Percentiles rank a stretch among this genome's conserved stretches.
Evolutionary conservation across 2,888 invertebrate genomes (phyloP).

Genomic region (Tenthredo livida): DNA sequence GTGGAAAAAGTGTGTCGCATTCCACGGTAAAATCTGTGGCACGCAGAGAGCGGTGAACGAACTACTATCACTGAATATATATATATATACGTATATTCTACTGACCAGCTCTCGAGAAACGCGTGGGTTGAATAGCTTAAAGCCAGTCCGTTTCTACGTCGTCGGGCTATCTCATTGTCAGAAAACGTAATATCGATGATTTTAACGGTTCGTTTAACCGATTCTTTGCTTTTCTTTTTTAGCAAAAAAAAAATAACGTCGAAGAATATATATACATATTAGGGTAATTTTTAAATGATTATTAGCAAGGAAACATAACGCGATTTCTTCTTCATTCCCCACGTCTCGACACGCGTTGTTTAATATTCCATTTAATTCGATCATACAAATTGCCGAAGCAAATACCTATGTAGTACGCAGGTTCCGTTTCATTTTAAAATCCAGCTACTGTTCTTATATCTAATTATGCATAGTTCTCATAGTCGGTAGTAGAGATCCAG

Average conservation of each 20-base stretch:
- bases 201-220: neutral
- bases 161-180: neutral
- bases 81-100: neutral
- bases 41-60: conserved; percentile 18
- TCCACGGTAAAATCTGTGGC: conserved; percentile 11
- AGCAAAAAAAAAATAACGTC: neutral
- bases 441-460: neutral
- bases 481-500: neutral
- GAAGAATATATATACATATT: no score
- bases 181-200: neutral
- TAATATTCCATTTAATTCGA: neutral
- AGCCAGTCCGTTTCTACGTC: conserved; percentile 6
- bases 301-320: neutral
- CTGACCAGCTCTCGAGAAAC: neutral
- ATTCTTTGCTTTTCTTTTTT: neutral
- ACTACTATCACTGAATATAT: conserved; percentile 25
- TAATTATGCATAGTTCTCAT: conserved; percentile 7
- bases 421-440: neutral
- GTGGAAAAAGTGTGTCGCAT: conserved; percentile 42
- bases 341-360: neutral
- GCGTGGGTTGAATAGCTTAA: conserved; percentile 41
- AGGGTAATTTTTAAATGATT: no score
- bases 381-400: neutral
- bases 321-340: neutral
- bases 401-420: neutral